Conservation (phyloP, 2,797 vertebrate genomes). For the Okamejei kenojei region DNA sequence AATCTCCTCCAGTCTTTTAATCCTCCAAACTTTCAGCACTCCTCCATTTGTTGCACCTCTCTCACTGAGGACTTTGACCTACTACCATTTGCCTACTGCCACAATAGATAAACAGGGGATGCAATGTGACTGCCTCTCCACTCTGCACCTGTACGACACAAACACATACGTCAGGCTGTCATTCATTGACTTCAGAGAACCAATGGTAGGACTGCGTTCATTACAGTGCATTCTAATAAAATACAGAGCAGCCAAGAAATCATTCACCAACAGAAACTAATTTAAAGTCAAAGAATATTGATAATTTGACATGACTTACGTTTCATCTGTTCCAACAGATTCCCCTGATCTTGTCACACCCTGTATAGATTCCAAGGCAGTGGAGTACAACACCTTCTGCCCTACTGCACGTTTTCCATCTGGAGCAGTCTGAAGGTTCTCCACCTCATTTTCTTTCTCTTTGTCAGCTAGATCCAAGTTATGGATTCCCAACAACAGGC, state of each 20-base stretch:
- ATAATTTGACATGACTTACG: constrained; percentile 62
- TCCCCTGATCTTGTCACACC: constrained; percentile 83
- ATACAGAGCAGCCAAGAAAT: not conserved
- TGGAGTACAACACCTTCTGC: constrained; percentile 93
- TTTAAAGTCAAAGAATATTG: not conserved
- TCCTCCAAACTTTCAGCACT: no score
- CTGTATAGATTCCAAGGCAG: constrained; percentile 96
- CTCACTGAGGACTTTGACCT: no score
- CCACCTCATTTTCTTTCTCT: constrained; percentile 69
- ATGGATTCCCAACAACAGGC: constrained; percentile 86
- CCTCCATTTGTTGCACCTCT: no score
- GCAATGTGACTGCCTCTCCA: no score
- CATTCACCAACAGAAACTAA: not conserved
- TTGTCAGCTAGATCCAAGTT: constrained; percentile 69
- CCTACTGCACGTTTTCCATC: constrained; percentile 73
- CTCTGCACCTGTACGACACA: no score
- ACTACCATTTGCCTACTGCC: no score
- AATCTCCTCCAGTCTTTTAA: no score
- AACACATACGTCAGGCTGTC: no score
- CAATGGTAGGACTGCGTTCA: no score
- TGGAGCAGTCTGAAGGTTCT: constrained; percentile 60
- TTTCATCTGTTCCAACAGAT: constrained; percentile 71
- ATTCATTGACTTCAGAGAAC: not conserved
- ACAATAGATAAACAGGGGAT: no score
- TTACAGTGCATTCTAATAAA: not conserved